Evolutionary conservation across 1,140 invertebrate genomes (phyloP).

Genomic region (Trichomalopsis sarcophagae): DNA sequence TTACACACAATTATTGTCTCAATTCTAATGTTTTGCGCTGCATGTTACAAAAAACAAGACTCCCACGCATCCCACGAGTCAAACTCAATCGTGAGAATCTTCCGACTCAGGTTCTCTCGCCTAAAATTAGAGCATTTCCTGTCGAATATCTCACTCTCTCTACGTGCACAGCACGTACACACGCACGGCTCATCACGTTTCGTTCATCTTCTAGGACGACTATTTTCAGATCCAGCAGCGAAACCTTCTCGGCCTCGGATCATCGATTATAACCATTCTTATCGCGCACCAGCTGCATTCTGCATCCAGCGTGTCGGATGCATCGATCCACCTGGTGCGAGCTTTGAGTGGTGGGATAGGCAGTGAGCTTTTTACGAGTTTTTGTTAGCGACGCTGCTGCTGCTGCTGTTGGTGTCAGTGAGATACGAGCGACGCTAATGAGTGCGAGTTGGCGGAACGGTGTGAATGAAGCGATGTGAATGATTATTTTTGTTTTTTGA

Average conservation of each 20-base stretch:
- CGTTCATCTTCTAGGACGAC: conserved; percentile 31
- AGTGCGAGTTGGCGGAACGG: too few species aligned
- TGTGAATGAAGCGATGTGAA: too few species aligned
- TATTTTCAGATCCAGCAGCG: conserved; percentile 36
- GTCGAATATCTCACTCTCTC: conserved; percentile 31
- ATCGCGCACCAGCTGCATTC: conserved; percentile 14
- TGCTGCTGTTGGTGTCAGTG: too few species aligned
- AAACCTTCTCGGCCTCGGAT: not conserved
- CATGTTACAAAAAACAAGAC: too few species aligned
- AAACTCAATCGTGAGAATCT: not conserved
- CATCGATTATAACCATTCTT: conserved; percentile 38
- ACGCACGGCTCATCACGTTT: not conserved
- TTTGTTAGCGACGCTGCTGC: too few species aligned
- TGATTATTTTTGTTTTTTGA: too few species aligned
- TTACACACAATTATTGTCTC: too few species aligned
- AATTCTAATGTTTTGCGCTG: too few species aligned
- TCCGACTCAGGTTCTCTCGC: not conserved
- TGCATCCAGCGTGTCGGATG: not conserved
- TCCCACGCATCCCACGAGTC: too few species aligned
- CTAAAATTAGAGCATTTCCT: conserved; percentile 47
- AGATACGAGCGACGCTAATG: too few species aligned
- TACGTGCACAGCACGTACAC: not conserved
- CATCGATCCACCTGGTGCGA: not conserved
- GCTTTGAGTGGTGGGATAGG: too few species aligned
- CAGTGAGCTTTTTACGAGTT: conserved; percentile 5